phyloP scores from a whole-genome alignment of 1,140 invertebrate species.

The Onthophagus taurus region DNA sequence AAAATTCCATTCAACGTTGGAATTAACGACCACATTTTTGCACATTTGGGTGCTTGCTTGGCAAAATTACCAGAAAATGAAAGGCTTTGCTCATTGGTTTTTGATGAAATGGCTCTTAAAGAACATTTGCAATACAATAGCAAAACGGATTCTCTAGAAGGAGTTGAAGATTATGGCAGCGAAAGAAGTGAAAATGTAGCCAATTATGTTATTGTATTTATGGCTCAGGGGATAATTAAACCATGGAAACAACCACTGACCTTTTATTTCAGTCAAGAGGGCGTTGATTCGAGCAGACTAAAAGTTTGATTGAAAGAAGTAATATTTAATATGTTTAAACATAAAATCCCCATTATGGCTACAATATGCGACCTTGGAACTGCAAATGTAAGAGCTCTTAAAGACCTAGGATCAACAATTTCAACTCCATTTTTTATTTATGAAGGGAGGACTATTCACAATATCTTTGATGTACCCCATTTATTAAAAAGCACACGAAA shows the following conservation, averaged over 20 bases:
- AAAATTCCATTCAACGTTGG: neutral
- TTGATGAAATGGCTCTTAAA: conserved; percentile 5
- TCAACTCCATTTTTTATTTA: conserved; percentile 2
- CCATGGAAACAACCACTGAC: conserved; percentile 27
- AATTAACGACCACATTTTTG: neutral
- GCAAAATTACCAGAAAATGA: neutral
- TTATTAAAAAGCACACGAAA: conserved; percentile 17
- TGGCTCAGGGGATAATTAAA: conserved; percentile 19
- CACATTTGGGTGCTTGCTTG: neutral
- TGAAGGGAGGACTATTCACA: conserved; percentile 12
- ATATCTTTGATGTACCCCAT: conserved; percentile 18
- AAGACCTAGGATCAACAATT: neutral
- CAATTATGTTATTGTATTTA: conserved; percentile 8
- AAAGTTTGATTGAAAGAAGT: neutral
- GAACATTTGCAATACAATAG: conserved; percentile 1
- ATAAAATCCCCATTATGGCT: conserved; percentile 4
- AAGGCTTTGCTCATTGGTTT: neutral
- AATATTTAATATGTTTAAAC: neutral
- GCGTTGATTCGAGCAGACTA: conserved; percentile 13
- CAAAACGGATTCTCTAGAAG: neutral
- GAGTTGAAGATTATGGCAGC: conserved; percentile 2
- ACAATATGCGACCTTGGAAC: conserved; percentile 14
- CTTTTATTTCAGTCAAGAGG: conserved; percentile 19
- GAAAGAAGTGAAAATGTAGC: neutral
- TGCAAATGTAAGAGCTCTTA: conserved; percentile 6